A percentile compares a stretch with the other conserved stretches of the same genome.
phyloP scores from a whole-genome alignment of 2,888 invertebrate genomes.

The Diloba caeruleocephala region DNA sequence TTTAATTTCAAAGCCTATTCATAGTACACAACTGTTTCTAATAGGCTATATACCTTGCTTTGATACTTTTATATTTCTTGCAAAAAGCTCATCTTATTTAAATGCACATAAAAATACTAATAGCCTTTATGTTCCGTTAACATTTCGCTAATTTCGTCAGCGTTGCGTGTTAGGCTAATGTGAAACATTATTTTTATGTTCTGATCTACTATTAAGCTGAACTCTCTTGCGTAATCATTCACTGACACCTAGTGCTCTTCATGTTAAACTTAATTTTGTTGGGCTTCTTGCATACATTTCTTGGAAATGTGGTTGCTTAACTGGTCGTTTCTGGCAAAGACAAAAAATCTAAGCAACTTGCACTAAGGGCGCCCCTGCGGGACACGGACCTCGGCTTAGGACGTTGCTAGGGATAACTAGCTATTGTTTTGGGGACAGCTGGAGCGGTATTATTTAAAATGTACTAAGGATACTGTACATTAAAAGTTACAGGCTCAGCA shows the following conservation, averaged over 20 bases:
- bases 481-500: too few relatives aligned
- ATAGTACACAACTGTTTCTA: not conserved
- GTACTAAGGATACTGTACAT: too few relatives aligned
- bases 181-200: constrained; percentile 13
- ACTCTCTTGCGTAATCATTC: constrained; percentile 34
- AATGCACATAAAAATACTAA: constrained; percentile 21
- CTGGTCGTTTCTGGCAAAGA: too few relatives aligned
- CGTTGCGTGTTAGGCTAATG: constrained; percentile 32
- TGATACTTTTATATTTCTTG: not conserved
- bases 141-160: constrained; percentile 41
- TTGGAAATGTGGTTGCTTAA: too few relatives aligned
- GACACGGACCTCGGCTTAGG: too few relatives aligned
- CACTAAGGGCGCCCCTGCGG: too few relatives aligned
- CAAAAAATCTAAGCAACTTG: too few relatives aligned
- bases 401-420: too few relatives aligned
- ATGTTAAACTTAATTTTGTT: not conserved
- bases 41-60: not conserved
- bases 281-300: too few relatives aligned
- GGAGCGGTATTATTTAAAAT: too few relatives aligned
- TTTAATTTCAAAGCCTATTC: not conserved
- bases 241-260: constrained; percentile 9
- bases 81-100: constrained; percentile 17
- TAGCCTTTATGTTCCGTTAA: constrained; percentile 24
- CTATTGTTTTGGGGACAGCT: too few relatives aligned
- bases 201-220: constrained; percentile 21